Base-by-base conservation (phyloP, 2,888 invertebrate species). In the Sussaba pulchella region DNA sequence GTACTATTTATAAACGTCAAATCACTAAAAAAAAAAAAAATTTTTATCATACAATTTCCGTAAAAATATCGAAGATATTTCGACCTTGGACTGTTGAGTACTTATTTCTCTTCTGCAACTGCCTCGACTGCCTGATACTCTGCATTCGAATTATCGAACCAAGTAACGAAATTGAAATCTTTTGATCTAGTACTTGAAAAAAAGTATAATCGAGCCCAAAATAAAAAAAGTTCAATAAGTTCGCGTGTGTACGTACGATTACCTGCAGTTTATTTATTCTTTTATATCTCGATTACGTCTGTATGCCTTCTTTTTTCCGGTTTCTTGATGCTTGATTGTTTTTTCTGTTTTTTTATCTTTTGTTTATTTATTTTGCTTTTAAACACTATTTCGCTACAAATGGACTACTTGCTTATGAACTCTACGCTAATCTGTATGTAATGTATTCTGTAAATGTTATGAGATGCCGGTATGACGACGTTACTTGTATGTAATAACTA, bases 381-480 rank as follows among this genome's bases (percentile, higher is more conserved):
- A 87, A 88, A 87, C 76, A 87, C 91, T 91, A 91, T 91, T 91
- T 91, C 91, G 91, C 91, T 91, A 91, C 90, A 88, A 79, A 89
- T 91, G 91, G 90, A 90, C 89, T 91, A 91, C 88, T 87, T 31
- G 84, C 87, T 85, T 90, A 90, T 91, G 90, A 91, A 88, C 86
- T 87, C 91, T 91, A 91, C 88, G 83, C 89, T 91, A 91, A 88
- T 90, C 89, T 91, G 91, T 90, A 90, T 90, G 85, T 88, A 89
- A 85, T 90, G 88, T 88, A 87, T 82, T 84, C 86, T 87, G 79
- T 81, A 84, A 82, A 76, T 83, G 81, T 83, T 50, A 83, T 81
- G 80, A 81, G 76, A 72, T 76, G 83, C 83, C 82, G 84, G 83
- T 83, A 74, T 84, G 83, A 75, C 82, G 82, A 84, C 82, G 73